Evolutionary conservation across 2,113 vertebrate genomes (phyloP).

Genomic region (Scortum barcoo): DNA sequence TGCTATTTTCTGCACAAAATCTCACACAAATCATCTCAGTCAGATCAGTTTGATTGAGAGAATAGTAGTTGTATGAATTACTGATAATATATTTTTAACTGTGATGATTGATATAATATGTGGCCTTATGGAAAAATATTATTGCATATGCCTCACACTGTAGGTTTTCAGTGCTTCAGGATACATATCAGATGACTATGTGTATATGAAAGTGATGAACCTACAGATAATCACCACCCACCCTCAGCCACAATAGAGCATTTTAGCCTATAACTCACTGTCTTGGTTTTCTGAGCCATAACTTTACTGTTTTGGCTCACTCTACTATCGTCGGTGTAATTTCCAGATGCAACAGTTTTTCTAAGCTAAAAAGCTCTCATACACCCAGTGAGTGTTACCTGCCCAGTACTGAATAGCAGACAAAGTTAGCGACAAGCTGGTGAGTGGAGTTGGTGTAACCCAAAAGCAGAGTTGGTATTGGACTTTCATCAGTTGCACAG

Average conservation of each 20-base stretch:
- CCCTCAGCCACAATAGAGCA: not conserved
- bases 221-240: not conserved
- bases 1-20: not conserved
- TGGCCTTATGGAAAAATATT: not conserved
- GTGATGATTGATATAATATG: not conserved
- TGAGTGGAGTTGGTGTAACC: not conserved
- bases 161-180: not conserved
- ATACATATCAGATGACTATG: not conserved
- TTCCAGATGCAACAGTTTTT: not conserved
- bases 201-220: not conserved
- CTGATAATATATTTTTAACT: not conserved
- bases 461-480: not conserved
- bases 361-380: not conserved
- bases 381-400: not conserved
- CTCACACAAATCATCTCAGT: not conserved
- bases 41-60: not conserved
- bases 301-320: not conserved
- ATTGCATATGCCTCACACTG: not conserved
- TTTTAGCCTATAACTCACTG: not conserved
- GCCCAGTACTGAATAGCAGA: not conserved
- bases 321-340: not conserved
- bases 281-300: not conserved
- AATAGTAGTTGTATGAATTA: not conserved
- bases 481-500: not conserved
- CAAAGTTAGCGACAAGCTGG: not conserved